Conservation (phyloP, 2,888 invertebrate genomes). For the Muscina levida region DNA sequence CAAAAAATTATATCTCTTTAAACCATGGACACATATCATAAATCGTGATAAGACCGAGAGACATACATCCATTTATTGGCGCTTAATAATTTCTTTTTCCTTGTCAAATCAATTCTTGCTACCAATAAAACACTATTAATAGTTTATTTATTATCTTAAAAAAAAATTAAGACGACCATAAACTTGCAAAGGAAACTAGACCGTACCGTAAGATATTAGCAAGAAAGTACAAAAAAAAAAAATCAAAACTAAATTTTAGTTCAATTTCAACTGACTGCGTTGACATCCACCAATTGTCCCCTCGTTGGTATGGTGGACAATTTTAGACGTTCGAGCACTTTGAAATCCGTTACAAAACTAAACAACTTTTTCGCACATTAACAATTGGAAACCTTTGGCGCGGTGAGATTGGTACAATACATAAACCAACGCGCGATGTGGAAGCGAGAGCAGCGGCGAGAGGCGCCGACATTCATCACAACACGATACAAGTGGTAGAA, state of each 20-base stretch:
- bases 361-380: constrained; percentile 30
- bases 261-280: background rate
- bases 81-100: no score
- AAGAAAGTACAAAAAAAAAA: no score
- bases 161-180: background rate
- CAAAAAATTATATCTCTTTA: no score
- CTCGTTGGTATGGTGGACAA: background rate
- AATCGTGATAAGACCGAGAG: no score
- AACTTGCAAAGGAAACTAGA: background rate
- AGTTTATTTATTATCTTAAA: constrained; percentile 1
- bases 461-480: no score
- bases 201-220: constrained; percentile 1
- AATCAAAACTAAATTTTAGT: background rate
- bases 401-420: constrained; percentile 15
- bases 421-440: no score
- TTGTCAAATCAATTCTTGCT: no score
- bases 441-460: no score
- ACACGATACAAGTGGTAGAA: no score
- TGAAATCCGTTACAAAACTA: constrained; percentile 54
- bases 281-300: background rate
- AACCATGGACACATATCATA: no score
- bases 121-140: no score
- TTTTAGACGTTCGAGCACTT: constrained; percentile 45
- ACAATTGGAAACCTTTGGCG: constrained; percentile 32
- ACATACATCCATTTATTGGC: no score